Base-by-base conservation (phyloP, 2,888 invertebrate genomes). In the Zhuqinia jingwanae region DNA sequence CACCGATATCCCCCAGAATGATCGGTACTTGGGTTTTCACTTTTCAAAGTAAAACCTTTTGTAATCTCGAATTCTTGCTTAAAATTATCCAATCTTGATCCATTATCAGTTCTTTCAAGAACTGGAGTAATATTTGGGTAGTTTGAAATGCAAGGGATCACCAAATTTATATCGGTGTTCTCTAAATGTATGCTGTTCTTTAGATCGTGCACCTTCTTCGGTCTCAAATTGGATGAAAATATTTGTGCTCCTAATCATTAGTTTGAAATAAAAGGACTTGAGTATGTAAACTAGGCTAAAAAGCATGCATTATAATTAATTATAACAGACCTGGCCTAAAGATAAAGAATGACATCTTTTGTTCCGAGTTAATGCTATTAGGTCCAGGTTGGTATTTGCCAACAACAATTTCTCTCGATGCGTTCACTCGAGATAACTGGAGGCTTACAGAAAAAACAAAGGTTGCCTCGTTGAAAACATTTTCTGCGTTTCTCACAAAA, bases 401-500 rank as follows among this genome's bases (percentile, higher is more conserved):
- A 5, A 85, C 75, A 3, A 36, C 42, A 22, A 89, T 53, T 70
- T 76, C 25, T 20, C 83, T 50, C 2, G 87, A 68, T 13, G 85
- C 56, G 25, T 56, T 58, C 15, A 87, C 20, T 0, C 47, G 42
- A 15, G 47, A 50, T 22, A 81, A 30, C 0, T 50, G 13, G 27
- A 89, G 45, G 13, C 83, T 80, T 8, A 88, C 36, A 2, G 88
- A 88, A 70, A 87, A 88, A 10, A 88, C 87, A 27, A 73, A 88
- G 0, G 88, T 87, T 6, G 85, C 88, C 63, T 88, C 88, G 45
- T 87, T 87, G 58, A 87, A 88, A 5, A 88, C 87, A 63, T 88
- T 85, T 78, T 85, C 88, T n/a, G 88, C 87, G 75, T 88, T 88
- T 30, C 88, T 20, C 5, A 88, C 88, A 56, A 75, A 88, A 56